These are phyloP conservation scores for Drosophila mercatorum DNA, from an alignment of 2,888 invertebrate genomes.

Conservation along the genomic window DNA sequence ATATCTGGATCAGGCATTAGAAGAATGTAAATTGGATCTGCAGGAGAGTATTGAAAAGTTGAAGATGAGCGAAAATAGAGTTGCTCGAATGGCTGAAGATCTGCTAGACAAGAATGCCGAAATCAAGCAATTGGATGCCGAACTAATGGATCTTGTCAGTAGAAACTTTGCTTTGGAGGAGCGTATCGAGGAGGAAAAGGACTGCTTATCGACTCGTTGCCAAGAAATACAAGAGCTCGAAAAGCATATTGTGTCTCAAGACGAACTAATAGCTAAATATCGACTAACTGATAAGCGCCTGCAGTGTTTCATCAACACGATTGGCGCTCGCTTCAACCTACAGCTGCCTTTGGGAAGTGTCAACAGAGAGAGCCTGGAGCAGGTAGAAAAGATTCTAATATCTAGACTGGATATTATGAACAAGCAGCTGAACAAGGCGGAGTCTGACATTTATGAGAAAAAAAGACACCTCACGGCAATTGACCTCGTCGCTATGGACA, in stretches of 20 bases:
- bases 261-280: background rate
- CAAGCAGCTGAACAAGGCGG: constrained; percentile 20
- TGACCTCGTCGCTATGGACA: background rate
- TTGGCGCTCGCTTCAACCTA: background rate
- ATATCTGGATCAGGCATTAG: too few species aligned
- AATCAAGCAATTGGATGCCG: constrained; percentile 35
- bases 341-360: background rate
- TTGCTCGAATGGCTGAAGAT: background rate
- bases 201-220: background rate
- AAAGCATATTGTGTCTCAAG: background rate
- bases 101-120: constrained; percentile 45
- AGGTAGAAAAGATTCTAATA: constrained; percentile 51
- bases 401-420: constrained; percentile 36
- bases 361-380: constrained; percentile 28
- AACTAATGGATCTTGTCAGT: constrained; percentile 36
- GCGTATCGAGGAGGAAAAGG: constrained; percentile 19
- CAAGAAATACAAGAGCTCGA: background rate
- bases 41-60: background rate
- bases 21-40: background rate
- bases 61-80: background rate
- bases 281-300: background rate
- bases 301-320: background rate
- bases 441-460: background rate
- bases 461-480: background rate
- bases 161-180: constrained; percentile 46